These are phyloP conservation scores for Anolis carolinensis DNA, from an alignment of 2,113 vertebrate species.

Conservation along the genomic window DNA sequence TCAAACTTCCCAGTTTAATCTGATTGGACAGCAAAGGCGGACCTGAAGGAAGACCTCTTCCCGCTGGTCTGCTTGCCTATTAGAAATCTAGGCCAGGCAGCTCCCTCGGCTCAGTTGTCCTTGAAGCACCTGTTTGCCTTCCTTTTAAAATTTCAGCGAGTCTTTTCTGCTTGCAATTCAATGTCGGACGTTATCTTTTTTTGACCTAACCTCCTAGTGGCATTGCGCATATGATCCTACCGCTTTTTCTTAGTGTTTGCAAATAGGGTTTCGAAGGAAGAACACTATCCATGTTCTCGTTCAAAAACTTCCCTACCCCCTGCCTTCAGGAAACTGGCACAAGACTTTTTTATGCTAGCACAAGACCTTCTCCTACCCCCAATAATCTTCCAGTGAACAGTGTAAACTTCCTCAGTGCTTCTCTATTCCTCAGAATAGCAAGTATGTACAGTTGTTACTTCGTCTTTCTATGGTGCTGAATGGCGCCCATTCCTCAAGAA, in stretches of 20 bases:
- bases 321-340: conserved; percentile 26
- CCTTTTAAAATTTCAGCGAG: conserved; percentile 15
- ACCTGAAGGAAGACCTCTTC: too few relatives aligned
- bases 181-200: conserved; percentile 20
- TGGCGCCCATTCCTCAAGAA: not conserved
- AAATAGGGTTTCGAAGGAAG: conserved; percentile 27
- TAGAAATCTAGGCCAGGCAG: too few relatives aligned
- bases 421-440: conserved; percentile 25
- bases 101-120: not conserved
- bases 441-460: not conserved
- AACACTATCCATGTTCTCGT: not conserved
- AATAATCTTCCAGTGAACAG: conserved; percentile 25
- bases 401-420: conserved; percentile 17
- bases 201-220: not conserved
- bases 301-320: not conserved
- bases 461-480: not conserved
- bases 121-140: conserved; percentile 41
- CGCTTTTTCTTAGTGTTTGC: conserved; percentile 21
- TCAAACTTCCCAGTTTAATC: too few relatives aligned
- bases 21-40: too few relatives aligned
- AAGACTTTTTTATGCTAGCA: conserved; percentile 30
- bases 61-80: too few relatives aligned
- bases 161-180: conserved; percentile 32
- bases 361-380: conserved; percentile 49
- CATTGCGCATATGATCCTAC: conserved; percentile 30